Percentiles rank a stretch among this genome's conserved stretches.
Evolutionary conservation across 2,888 invertebrate species (phyloP).

Genomic region (Phlogophora meticulosa): DNA sequence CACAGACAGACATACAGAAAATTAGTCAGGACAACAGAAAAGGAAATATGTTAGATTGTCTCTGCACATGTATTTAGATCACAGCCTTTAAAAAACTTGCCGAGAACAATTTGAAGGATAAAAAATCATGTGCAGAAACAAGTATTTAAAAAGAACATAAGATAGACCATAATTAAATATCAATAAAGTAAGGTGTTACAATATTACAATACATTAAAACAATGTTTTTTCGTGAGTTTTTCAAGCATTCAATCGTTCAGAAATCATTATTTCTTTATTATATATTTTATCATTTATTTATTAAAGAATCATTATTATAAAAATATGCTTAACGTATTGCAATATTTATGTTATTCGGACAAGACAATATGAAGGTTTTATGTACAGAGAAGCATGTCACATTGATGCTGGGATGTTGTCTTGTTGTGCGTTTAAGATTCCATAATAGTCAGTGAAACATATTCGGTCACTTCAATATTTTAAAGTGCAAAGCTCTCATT

Average conservation of each 20-base stretch:
- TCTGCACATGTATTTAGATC: slow-evolving; percentile 75
- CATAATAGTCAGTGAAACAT: slow-evolving; percentile 52
- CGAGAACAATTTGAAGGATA: slow-evolving; percentile 1
- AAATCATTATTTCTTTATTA: too few relatives aligned
- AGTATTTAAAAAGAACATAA: slow-evolving; percentile 48
- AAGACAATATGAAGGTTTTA: slow-evolving; percentile 46
- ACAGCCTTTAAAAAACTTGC: not conserved
- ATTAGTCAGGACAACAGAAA: slow-evolving; percentile 83
- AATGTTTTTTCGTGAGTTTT: not conserved
- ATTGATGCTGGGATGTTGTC: slow-evolving; percentile 38
- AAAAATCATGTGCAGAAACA: slow-evolving; percentile 61
- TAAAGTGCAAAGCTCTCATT: slow-evolving; percentile 58
- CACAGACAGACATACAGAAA: slow-evolving; percentile 82
- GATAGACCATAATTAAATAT: slow-evolving; percentile 41
- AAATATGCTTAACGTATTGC: slow-evolving; percentile 33
- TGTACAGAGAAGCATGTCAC: slow-evolving; percentile 45
- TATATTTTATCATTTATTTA: not conserved
- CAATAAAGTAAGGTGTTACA: slow-evolving; percentile 11
- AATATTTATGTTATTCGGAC: slow-evolving; percentile 36
- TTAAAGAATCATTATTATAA: not conserved
- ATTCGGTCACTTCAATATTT: slow-evolving; percentile 38
- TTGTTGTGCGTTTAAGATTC: slow-evolving; percentile 39
- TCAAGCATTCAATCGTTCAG: too few relatives aligned
- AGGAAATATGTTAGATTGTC: slow-evolving; percentile 70
- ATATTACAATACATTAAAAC: slow-evolving; percentile 46